phyloP scores from a whole-genome alignment of 1,140 invertebrate species.

The Centruroides sculpturatus region DNA sequence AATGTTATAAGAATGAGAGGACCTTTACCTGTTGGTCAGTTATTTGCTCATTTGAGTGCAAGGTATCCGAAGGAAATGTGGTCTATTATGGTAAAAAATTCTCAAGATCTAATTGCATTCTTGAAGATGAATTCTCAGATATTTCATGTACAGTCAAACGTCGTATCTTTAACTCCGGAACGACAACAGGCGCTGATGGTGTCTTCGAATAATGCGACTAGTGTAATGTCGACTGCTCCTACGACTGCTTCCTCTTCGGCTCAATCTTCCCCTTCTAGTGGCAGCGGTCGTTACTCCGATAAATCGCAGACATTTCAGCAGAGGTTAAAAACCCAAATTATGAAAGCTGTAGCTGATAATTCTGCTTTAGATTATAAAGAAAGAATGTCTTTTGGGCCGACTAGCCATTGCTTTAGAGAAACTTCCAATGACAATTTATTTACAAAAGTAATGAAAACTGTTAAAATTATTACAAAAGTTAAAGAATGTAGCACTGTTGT shows the following conservation, averaged over 20 bases:
- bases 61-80: slow-evolving; percentile 56
- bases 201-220: too few relatives aligned
- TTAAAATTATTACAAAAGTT: slow-evolving; percentile 20
- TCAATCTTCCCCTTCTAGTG: slow-evolving; percentile 3
- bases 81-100: slow-evolving; percentile 68
- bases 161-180: slow-evolving; percentile 48
- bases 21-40: slow-evolving; percentile 64
- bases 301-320: slow-evolving; percentile 16
- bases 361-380: slow-evolving; percentile 51
- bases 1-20: slow-evolving; percentile 24
- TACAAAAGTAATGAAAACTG: slow-evolving; percentile 11
- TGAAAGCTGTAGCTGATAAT: slow-evolving; percentile 56
- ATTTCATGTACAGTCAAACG: slow-evolving; percentile 76
- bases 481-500: slow-evolving; percentile 52
- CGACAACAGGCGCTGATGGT: too few relatives aligned
- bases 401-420: slow-evolving; percentile 1
- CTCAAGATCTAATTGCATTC: slow-evolving; percentile 70
- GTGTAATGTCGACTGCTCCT: background rate
- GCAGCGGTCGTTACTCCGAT: slow-evolving; percentile 6
- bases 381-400: background rate
- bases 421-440: slow-evolving; percentile 4
- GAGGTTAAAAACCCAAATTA: slow-evolving; percentile 19
- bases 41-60: slow-evolving; percentile 63
- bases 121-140: slow-evolving; percentile 76
- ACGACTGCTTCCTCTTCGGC: background rate